These are phyloP conservation scores for Chunga burmeisteri DNA, from an alignment of 2,113 vertebrate species.

Conservation along the genomic window DNA sequence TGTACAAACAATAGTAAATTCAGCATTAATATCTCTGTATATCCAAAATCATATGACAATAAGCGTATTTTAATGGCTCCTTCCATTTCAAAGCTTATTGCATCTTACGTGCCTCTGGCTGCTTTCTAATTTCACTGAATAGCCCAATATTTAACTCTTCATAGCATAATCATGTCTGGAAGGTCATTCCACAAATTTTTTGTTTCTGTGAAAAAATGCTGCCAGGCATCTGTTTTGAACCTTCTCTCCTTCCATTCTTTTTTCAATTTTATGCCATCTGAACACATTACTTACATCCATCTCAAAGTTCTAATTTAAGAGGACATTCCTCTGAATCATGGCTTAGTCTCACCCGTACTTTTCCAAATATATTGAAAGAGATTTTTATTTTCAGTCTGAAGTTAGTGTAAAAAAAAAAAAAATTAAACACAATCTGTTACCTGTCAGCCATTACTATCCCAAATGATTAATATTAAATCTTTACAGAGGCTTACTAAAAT, in stretches of 20 bases:
- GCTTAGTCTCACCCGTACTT: neutral
- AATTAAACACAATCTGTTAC: neutral
- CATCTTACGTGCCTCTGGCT: neutral
- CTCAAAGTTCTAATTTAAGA: slow-evolving; percentile 57
- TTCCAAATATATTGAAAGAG: neutral
- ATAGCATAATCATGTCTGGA: neutral
- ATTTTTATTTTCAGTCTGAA: neutral
- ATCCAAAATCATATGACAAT: neutral
- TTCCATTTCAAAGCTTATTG: neutral
- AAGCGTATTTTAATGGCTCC: neutral
- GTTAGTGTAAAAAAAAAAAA: neutral
- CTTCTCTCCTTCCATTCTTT: slow-evolving; percentile 3
- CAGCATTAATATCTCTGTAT: neutral
- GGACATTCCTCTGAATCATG: slow-evolving; percentile 45
- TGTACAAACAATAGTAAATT: neutral
- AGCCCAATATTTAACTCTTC: neutral
- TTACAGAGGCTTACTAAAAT: neutral
- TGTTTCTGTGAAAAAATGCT: slow-evolving; percentile 32
- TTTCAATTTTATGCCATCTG: slow-evolving; percentile 52
- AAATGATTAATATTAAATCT: neutral
- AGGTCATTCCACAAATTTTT: slow-evolving; percentile 34
- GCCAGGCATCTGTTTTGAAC: slow-evolving; percentile 50
- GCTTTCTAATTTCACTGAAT: neutral
- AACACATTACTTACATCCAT: slow-evolving; percentile 47
- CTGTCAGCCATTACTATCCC: neutral